Evolutionary conservation across 2,113 vertebrate genomes (phyloP).

Genomic region (Corvus moneduloides): DNA sequence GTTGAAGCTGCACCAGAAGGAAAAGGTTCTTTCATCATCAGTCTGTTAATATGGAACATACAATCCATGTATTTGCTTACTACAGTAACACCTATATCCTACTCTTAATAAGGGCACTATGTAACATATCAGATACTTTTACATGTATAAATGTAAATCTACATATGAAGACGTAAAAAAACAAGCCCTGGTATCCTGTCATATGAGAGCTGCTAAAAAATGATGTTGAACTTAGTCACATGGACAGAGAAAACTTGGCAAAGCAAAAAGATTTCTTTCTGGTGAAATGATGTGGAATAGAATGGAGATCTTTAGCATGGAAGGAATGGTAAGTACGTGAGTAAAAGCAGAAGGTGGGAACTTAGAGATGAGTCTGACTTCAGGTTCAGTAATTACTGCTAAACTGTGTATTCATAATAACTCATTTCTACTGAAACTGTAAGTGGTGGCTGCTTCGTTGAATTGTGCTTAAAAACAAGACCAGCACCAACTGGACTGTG

Average conservation of each 20-base stretch:
- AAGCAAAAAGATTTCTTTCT: background rate
- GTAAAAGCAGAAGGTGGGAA: background rate
- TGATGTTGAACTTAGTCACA: background rate
- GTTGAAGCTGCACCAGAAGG: background rate
- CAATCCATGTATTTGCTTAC: background rate
- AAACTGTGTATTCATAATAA: background rate
- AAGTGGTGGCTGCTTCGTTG: background rate
- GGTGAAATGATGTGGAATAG: background rate
- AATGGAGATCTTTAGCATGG: background rate
- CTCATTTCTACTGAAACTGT: background rate
- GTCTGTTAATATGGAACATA: background rate
- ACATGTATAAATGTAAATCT: background rate
- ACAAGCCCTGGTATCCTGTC: background rate
- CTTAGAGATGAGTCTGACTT: background rate
- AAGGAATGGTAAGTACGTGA: rapidly evolving
- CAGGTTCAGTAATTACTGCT: background rate
- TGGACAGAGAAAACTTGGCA: background rate
- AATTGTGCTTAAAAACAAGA: background rate
- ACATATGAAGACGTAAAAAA: background rate
- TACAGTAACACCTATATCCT: background rate
- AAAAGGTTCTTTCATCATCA: background rate
- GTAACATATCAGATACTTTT: background rate
- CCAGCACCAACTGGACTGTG: background rate
- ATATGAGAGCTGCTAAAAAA: background rate
- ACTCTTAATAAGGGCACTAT: background rate